Evolutionary conservation across 2,113 vertebrate genomes (phyloP), one percentile per base, ranked within the genome.

Genomic region (Phycodurus eques): DNA sequence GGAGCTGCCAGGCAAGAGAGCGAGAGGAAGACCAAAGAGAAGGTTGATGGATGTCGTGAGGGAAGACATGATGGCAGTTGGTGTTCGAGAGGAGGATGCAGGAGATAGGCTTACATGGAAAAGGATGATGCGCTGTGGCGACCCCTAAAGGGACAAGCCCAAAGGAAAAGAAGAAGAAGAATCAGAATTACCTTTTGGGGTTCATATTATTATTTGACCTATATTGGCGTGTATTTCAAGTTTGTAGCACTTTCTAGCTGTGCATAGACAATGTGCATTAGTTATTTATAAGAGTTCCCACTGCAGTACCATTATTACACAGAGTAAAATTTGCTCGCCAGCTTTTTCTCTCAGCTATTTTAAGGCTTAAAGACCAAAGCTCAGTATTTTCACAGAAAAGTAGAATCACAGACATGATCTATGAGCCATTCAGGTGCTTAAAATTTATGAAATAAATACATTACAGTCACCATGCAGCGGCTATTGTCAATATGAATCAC

Each of bases 401-500:
- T 72, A 13, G 74, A 84, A 68, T 72, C 71, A 61, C 81, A 80
- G 73, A 70, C 74, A 62, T 75, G 71, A 80, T 80, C 51, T 75
- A 62, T 67, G 35, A 39, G 74, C 71, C 77, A 74, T 80, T 44
- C 72, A 75, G 71, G 73, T 79, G 80, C 71, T 68, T 70, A 63
- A 78, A 75, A 72, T 66, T 78, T 70, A 71, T 75, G 61, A 46
- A 54, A 67, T 46, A 51, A 79, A 86, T 83, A 44, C 74, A 75
- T 84, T 71, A 69, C n/a, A 71, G 74, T 83, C 70, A 67, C 42
- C 31, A 51, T 33, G 61, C 82, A 83, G 79, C 77, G 80, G 74
- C 74, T 73, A 47, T 61, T 77, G 72, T 75, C 72, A 77, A 71
- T 79, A 77, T 83, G 77, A 79, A 81, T 87, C 75, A 81, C 51